Evolutionary conservation across 92 coral and sea anemone species (phyloP).

Genomic region (Siderastrea radians): DNA sequence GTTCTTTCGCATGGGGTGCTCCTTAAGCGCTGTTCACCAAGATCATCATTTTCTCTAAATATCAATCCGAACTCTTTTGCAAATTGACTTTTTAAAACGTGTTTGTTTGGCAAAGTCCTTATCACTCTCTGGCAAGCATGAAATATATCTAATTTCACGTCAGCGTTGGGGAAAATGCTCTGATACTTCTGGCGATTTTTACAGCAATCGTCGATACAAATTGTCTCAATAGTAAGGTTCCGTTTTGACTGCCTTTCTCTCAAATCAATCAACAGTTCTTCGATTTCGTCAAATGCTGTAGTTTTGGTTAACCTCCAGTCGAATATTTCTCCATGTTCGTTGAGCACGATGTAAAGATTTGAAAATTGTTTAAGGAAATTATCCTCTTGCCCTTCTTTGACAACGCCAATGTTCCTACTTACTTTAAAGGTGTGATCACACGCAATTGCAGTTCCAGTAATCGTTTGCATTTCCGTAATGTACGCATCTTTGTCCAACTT

Average conservation of each 20-base stretch:
- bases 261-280: conserved; percentile 43
- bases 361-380: conserved; percentile 73
- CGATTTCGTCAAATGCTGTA: conserved; percentile 71
- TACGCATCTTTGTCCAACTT: conserved; percentile 58
- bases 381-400: conserved; percentile 30
- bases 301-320: conserved; percentile 72
- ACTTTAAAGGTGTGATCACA: conserved; percentile 85
- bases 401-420: conserved; percentile 67
- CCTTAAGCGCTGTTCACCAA: conserved; percentile 53
- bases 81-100: conserved; percentile 51
- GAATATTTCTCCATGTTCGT: conserved; percentile 83
- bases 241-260: conserved; percentile 56
- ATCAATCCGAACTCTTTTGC: conserved; percentile 72
- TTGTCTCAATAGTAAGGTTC: conserved; percentile 69
- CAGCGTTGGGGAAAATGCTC: conserved; percentile 57
- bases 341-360: conserved; percentile 78
- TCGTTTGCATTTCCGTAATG: conserved; percentile 68
- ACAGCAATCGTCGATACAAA: conserved; percentile 84
- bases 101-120: conserved; percentile 55
- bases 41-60: conserved; percentile 69
- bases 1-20: conserved; percentile 57
- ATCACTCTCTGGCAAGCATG: conserved; percentile 71
- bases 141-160: conserved; percentile 54
- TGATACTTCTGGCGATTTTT: conserved; percentile 54
- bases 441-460: conserved; percentile 70